A percentile compares a stretch with the other conserved stretches of the same genome.
Conservation (phyloP, 2,797 vertebrate species). For the Denticeps clupeoides region DNA sequence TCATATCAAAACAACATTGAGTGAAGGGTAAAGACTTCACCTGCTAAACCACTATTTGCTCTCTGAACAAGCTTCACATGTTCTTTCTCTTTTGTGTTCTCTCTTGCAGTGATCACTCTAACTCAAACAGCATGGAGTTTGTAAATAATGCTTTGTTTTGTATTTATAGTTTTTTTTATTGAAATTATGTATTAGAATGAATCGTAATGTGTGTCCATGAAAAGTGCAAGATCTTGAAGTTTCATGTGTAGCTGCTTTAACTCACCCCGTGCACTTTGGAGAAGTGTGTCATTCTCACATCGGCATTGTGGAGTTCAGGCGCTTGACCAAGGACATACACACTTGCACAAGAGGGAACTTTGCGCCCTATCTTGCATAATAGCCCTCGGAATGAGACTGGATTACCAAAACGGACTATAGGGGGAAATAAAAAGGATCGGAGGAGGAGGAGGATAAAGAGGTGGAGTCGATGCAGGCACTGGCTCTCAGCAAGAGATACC, state of each 20-base stretch:
- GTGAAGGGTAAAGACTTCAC: slow-evolving; percentile 2
- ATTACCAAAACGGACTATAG: slow-evolving; percentile 59
- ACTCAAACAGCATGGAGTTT: slow-evolving; percentile 93
- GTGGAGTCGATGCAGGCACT: slow-evolving; percentile 41
- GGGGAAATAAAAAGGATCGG: slow-evolving; percentile 14
- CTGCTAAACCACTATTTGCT: slow-evolving; percentile 4
- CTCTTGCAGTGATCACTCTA: slow-evolving; percentile 95
- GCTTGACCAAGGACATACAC: slow-evolving; percentile 35
- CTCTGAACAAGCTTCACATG: slow-evolving; percentile 15
- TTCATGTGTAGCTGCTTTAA: slow-evolving; percentile 77
- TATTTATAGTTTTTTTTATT: slow-evolving; percentile 88
- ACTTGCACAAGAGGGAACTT: slow-evolving; percentile 32
- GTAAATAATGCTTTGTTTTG: slow-evolving; percentile 85
- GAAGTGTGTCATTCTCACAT: slow-evolving; percentile 36
- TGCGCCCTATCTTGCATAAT: slow-evolving; percentile 66
- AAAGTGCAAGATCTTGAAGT: slow-evolving; percentile 48
- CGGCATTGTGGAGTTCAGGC: slow-evolving; percentile 42
- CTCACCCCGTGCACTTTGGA: slow-evolving; percentile 50
- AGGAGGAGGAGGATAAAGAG: slow-evolving; percentile 32
- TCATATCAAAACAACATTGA: slow-evolving; percentile 9
- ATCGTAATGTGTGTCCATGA: slow-evolving; percentile 49
- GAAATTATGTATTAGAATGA: slow-evolving; percentile 43
- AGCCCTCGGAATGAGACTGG: slow-evolving; percentile 67
- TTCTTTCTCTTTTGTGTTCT: slow-evolving; percentile 52
- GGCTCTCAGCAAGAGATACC: too few relatives aligned